Conservation (phyloP, 2,113 vertebrate genomes). For the Xyrauchen texanus region DNA sequence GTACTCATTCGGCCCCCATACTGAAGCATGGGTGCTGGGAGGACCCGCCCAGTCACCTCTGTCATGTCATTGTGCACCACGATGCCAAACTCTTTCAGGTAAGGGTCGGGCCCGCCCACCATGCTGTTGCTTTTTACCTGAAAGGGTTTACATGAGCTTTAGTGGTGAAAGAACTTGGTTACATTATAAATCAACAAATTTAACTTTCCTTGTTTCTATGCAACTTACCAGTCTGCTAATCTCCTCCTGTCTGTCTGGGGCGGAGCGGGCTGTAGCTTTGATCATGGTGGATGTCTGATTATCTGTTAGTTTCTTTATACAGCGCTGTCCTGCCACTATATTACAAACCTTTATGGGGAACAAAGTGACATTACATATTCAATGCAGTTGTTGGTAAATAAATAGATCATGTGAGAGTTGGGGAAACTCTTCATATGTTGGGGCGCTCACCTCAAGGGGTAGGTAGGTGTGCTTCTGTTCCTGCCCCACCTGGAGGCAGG, state of each 20-base stretch:
- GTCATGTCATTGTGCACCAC: constrained; percentile 99
- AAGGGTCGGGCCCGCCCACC: constrained; percentile 96
- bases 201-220: too few species aligned
- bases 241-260: constrained; percentile 96
- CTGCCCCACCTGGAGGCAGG: constrained; percentile 97
- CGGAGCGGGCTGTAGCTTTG: constrained; percentile 95
- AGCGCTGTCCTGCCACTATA: constrained; percentile 95
- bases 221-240: constrained; percentile 93
- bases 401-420: not conserved
- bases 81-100: constrained; percentile 97
- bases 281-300: constrained; percentile 99
- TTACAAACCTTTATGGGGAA: constrained; percentile 87
- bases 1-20: constrained; percentile 96
- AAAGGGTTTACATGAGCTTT: not conserved
- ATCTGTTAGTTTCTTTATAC: constrained; percentile 98
- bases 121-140: constrained; percentile 98
- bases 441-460: constrained; percentile 88
- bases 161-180: not conserved
- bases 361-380: not conserved
- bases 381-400: not conserved
- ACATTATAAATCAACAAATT: too few species aligned
- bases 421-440: not conserved
- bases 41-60: constrained; percentile 92
- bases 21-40: constrained; percentile 97
- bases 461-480: constrained; percentile 98